A percentile compares a stretch with the other conserved stretches of the same genome.
phyloP scores from a whole-genome alignment of 2,113 vertebrate species.

The Illadopsis cleaveri region DNA sequence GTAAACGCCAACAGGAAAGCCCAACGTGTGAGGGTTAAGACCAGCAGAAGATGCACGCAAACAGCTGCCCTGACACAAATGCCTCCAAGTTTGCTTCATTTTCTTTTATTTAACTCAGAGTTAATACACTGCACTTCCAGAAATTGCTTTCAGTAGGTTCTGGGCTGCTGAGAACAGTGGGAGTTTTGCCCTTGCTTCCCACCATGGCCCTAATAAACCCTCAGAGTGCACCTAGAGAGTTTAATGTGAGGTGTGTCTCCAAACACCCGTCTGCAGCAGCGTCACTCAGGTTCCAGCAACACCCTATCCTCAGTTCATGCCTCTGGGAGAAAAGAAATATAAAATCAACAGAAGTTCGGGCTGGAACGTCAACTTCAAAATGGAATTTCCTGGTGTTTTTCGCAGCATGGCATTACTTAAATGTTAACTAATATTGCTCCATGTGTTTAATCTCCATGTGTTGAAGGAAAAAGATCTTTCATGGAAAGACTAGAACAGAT shows the following conservation, averaged over 20 bases:
- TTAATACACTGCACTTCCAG: not conserved
- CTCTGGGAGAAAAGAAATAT: slow-evolving; percentile 1
- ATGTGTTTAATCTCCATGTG: slow-evolving; percentile 38
- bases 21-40: slow-evolving; percentile 48
- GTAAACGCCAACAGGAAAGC: slow-evolving; percentile 17
- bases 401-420: not conserved
- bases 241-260: not conserved
- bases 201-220: not conserved
- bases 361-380: not conserved
- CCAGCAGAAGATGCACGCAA: slow-evolving; percentile 27
- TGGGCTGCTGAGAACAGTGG: not conserved
- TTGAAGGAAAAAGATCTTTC: slow-evolving; percentile 62
- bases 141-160: not conserved
- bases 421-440: slow-evolving; percentile 46
- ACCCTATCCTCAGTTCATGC: not conserved
- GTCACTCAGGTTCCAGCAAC: slow-evolving; percentile 14
- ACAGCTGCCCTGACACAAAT: slow-evolving; percentile 46
- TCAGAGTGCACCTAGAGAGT: not conserved
- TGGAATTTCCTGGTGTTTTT: slow-evolving; percentile 39
- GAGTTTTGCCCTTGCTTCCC: not conserved
- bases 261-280: not conserved
- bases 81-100: slow-evolving; percentile 4
- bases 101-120: not conserved
- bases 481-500: slow-evolving; percentile 63
- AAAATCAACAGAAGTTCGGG: not conserved